Conservation (phyloP, 2,888 invertebrate species). For the Cryptophagus acutangulus region DNA sequence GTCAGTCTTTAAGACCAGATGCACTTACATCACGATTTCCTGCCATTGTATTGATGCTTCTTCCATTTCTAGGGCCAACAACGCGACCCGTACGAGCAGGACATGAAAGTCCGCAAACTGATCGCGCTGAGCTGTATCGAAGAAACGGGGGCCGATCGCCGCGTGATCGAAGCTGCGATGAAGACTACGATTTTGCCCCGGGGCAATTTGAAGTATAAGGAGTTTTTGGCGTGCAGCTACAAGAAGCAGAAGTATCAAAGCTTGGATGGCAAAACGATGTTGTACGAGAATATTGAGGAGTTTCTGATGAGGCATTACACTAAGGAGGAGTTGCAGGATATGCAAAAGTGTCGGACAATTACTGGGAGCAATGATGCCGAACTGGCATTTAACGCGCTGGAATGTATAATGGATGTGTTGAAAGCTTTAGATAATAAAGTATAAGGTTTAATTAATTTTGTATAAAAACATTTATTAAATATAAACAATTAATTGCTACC, state of each 20-base stretch:
- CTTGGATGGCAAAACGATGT: slow-evolving; percentile 32
- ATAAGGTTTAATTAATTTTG: not conserved
- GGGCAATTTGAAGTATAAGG: slow-evolving; percentile 29
- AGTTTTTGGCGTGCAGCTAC: slow-evolving; percentile 37
- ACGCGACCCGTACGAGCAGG: slow-evolving; percentile 15
- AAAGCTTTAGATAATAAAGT: too few species aligned
- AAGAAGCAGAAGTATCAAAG: slow-evolving; percentile 36
- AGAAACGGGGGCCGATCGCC: slow-evolving; percentile 28
- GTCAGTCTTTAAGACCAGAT: too few species aligned
- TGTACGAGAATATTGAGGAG: slow-evolving; percentile 32
- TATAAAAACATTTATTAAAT: not conserved
- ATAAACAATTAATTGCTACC: too few species aligned
- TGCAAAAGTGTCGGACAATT: slow-evolving; percentile 23
- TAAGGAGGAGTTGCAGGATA: slow-evolving; percentile 16
- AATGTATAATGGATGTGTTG: too few species aligned
- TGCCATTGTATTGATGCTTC: too few species aligned
- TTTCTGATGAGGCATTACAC: slow-evolving; percentile 29
- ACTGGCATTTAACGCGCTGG: slow-evolving; percentile 24
- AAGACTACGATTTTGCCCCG: slow-evolving; percentile 17
- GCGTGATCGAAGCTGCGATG: slow-evolving; percentile 26
- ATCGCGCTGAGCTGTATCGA: slow-evolving; percentile 32
- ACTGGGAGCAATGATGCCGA: slow-evolving; percentile 23
- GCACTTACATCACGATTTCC: too few species aligned
- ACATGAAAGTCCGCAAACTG: slow-evolving; percentile 19
- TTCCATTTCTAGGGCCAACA: not conserved